A percentile compares a stretch with the other conserved stretches of the same genome.
Conservation (phyloP, 64 coral and sea anemone genomes). For the Platygyra sinensis region DNA sequence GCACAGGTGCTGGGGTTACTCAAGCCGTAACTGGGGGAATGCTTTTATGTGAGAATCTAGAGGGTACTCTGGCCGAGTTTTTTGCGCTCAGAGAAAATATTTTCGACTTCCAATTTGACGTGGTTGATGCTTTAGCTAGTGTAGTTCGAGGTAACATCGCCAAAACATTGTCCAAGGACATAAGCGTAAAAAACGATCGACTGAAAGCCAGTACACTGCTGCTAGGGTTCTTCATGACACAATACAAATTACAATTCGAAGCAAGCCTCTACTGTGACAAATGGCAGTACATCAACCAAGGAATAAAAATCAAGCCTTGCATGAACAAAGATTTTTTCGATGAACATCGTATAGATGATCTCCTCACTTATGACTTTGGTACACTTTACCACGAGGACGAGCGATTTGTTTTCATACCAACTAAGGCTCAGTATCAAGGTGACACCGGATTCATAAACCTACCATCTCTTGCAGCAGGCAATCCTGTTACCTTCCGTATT, state of each 20-base stretch:
- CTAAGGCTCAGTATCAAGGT: constrained; percentile 9
- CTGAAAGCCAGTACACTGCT: constrained; percentile 27
- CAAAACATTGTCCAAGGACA: constrained; percentile 28
- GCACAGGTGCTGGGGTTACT: neutral
- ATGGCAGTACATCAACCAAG: constrained; percentile 38
- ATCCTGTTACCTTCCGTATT: constrained; percentile 36
- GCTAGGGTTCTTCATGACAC: constrained; percentile 51
- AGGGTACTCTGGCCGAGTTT: constrained; percentile 65
- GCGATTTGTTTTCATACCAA: constrained; percentile 58
- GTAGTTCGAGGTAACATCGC: constrained; percentile 49
- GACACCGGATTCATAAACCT: constrained; percentile 50
- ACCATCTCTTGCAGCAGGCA: constrained; percentile 39
- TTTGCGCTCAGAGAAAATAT: constrained; percentile 45
- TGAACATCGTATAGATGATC: neutral
- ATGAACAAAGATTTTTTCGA: neutral
- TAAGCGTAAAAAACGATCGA: constrained; percentile 10
- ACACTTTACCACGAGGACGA: constrained; percentile 1
- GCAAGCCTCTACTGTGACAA: constrained; percentile 53
- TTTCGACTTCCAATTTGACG: constrained; percentile 73
- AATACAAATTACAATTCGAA: constrained; percentile 39
- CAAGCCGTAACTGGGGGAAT: constrained; percentile 23
- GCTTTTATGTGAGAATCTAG: constrained; percentile 56
- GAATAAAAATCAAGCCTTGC: constrained; percentile 7
- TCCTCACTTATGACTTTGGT: neutral
- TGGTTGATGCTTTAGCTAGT: constrained; percentile 53